A percentile compares a stretch with the other conserved stretches of the same genome.
phyloP scores from a whole-genome alignment of 2,888 invertebrate genomes.

The Cryptocephalus moraei region DNA sequence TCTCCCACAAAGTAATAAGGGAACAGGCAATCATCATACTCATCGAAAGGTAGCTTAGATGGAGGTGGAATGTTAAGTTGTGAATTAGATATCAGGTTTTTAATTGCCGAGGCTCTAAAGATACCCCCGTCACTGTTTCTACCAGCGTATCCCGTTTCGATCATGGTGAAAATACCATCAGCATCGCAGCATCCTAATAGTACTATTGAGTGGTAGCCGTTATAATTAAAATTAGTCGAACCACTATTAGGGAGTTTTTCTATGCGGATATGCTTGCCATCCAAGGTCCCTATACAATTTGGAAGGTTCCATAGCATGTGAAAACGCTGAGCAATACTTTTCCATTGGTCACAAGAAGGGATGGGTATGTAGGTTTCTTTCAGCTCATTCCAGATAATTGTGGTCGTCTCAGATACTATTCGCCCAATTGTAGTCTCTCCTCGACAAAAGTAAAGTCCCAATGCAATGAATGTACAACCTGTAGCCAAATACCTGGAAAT shows the following conservation, averaged over 20 bases:
- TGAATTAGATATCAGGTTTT: not conserved
- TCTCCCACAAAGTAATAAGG: no score
- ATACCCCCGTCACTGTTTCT: not conserved
- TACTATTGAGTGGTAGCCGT: slow-evolving; percentile 2
- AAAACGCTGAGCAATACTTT: slow-evolving; percentile 4
- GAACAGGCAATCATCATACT: no score
- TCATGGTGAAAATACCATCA: no score
- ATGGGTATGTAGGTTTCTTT: slow-evolving; percentile 3
- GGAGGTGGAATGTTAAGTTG: no score
- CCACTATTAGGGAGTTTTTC: slow-evolving; percentile 6
- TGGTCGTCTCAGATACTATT: slow-evolving; percentile 1
- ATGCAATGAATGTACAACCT: no score
- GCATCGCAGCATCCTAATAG: no score
- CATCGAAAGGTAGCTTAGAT: no score
- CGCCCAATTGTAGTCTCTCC: slow-evolving; percentile 3
- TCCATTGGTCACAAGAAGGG: slow-evolving; percentile 1
- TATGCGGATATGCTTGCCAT: no score
- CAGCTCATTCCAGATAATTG: slow-evolving; percentile 1
- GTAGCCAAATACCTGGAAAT: slow-evolving; percentile 5
- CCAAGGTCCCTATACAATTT: no score
- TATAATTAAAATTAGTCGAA: slow-evolving; percentile 7
- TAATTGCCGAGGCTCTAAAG: not conserved
- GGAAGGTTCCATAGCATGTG: no score
- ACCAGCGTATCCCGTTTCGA: not conserved
- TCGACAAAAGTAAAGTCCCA: no score